Percentiles rank a stretch among this genome's conserved stretches.
phyloP scores from a whole-genome alignment of 1,140 invertebrate species.

The Drosophila grimshawi region DNA sequence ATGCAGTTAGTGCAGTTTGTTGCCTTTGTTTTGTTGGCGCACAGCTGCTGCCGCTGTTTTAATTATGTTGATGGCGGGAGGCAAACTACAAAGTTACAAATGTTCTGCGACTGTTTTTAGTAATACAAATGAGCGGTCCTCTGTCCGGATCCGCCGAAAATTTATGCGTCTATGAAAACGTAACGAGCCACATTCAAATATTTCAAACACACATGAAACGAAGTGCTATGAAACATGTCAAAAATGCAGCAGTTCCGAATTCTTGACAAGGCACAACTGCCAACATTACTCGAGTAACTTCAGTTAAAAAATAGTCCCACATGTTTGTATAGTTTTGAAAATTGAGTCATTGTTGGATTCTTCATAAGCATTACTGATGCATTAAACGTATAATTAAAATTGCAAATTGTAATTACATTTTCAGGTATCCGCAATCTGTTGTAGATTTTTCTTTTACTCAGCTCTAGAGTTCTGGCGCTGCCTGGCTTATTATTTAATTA shows the following conservation, averaged over 20 bases:
- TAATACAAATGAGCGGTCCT: constrained; percentile 37
- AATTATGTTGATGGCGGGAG: constrained; percentile 34
- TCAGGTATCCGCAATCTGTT: neutral
- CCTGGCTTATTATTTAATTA: constrained; percentile 52
- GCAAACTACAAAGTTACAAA: constrained; percentile 42
- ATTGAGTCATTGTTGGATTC: too few relatives aligned
- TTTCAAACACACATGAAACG: constrained; percentile 6
- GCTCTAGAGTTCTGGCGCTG: constrained; percentile 23
- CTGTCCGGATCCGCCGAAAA: constrained; percentile 35
- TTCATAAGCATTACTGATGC: too few relatives aligned
- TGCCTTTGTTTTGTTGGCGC: constrained; percentile 45
- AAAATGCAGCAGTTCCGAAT: neutral
- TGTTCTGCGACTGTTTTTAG: constrained; percentile 39
- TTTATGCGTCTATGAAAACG: constrained; percentile 48
- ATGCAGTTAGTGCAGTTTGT: constrained; percentile 49
- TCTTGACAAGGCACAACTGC: neutral
- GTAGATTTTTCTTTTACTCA: neutral
- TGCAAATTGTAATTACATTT: constrained; percentile 5
- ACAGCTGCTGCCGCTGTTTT: constrained; percentile 46
- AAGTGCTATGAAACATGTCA: neutral
- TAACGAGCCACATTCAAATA: constrained; percentile 45
- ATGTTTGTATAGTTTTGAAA: too few relatives aligned
- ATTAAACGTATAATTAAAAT: too few relatives aligned
- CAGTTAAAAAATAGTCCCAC: too few relatives aligned
- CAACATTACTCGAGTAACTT: too few relatives aligned